Evolutionary conservation across 1,140 invertebrate genomes (phyloP).

Genomic region (Tetramorium simillimum): DNA sequence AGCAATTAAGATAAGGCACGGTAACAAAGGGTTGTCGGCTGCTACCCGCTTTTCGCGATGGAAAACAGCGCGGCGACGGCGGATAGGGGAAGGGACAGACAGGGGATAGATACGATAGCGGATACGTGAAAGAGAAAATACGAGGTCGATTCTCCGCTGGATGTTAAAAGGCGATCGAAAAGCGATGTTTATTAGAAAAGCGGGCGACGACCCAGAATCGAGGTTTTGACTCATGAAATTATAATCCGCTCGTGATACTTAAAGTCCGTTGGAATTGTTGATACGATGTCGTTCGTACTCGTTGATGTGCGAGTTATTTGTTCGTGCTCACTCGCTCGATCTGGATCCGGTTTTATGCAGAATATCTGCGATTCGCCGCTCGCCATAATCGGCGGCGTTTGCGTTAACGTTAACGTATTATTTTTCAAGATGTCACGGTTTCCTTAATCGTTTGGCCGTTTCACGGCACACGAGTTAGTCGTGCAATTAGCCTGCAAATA

Average conservation of each 20-base stretch:
- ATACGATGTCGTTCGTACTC: not conserved
- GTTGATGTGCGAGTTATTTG: not conserved
- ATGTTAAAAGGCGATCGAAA: conserved; percentile 16
- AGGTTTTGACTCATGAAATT: not conserved
- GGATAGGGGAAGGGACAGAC: conserved; percentile 23
- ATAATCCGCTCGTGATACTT: conserved; percentile 2
- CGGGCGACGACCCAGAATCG: not conserved
- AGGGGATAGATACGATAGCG: conserved; percentile 2
- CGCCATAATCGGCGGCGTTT: not conserved
- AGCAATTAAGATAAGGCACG: conserved; percentile 84
- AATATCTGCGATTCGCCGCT: not conserved
- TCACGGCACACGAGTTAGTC: conserved; percentile 62
- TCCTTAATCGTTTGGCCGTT: not conserved
- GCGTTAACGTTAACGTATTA: not conserved
- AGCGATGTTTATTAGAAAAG: not conserved
- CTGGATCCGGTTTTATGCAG: not conserved
- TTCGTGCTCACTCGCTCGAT: not conserved
- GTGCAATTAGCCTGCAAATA: conserved; percentile 73
- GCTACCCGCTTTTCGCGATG: conserved; percentile 76
- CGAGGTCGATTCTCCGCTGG: not conserved
- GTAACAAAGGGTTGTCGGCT: conserved; percentile 84
- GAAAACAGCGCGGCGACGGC: conserved; percentile 65
- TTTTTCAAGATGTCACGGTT: conserved; percentile 8
- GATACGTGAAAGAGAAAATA: conserved; percentile 31
- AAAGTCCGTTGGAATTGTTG: not conserved